These are phyloP conservation scores for Micrasema longulum DNA, from an alignment of 1,140 invertebrate genomes.

Conservation along the genomic window DNA sequence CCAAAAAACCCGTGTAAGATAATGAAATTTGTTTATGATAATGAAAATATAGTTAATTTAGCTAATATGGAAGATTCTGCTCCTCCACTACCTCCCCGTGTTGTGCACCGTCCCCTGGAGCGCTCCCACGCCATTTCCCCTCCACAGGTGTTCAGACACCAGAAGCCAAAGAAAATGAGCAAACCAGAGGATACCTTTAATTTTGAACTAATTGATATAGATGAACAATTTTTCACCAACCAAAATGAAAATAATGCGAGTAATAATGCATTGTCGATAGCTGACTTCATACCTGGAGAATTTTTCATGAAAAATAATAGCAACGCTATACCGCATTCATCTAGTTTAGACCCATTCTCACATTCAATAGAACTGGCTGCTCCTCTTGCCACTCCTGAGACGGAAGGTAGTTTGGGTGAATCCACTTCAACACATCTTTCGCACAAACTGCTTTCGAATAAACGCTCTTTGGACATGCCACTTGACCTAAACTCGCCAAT, in stretches of 20 bases:
- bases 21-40: constrained; percentile 69
- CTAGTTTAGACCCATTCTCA: constrained; percentile 61
- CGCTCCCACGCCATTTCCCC: constrained; percentile 71
- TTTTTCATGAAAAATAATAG: constrained; percentile 62
- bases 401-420: constrained; percentile 70
- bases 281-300: constrained; percentile 66
- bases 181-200: constrained; percentile 79
- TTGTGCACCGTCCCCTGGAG: constrained; percentile 73
- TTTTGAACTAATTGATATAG: constrained; percentile 83
- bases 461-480: constrained; percentile 62
- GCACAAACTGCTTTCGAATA: constrained; percentile 64
- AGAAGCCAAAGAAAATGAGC: constrained; percentile 70
- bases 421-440: constrained; percentile 65
- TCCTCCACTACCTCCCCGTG: constrained; percentile 64
- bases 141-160: constrained; percentile 69
- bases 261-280: constrained; percentile 57
- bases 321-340: constrained; percentile 56
- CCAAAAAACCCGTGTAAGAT: constrained; percentile 69
- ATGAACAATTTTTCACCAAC: constrained; percentile 66
- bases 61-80: constrained; percentile 65
- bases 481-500: constrained; percentile 60
- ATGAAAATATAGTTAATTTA: constrained; percentile 65
- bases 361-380: constrained; percentile 62
- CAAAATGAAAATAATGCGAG: too few relatives aligned
- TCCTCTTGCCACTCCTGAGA: constrained; percentile 73